Evolutionary conservation across 2,113 vertebrate species (phyloP), one percentile per base, ranked within the genome.

Genomic region (Tachysurus fulvidraco): DNA sequence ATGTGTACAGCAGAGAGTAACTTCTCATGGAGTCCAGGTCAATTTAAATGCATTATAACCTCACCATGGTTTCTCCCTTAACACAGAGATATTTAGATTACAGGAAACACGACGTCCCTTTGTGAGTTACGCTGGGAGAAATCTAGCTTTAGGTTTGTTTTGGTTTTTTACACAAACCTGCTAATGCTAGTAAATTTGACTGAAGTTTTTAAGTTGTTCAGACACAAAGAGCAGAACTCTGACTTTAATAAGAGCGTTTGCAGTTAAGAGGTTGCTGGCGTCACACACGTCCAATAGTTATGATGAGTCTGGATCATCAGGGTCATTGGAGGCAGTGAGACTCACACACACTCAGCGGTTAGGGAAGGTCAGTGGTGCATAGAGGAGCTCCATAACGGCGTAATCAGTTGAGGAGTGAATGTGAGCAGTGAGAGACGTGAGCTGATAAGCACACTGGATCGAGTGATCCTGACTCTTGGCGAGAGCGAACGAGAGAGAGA

Each of bases 381-480:
- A 82, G 78, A 21, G 64, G 65, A 57, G 73, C 55, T 59, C 50
- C 25, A 41, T 59, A 52, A 79, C 8, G 59, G n/a, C 23, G 81
- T 83, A 80, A 83, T 88, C 81, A 85, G 52, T 69, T 16, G 2
- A 46, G 57, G 36, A 74, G 71, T 78, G 62, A 67, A 81, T 55
- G 73, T 62, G 71, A 60, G 81, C 67, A 25, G 50, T 57, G 69
- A 88, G 71, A 86, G 86, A 77, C 50, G 10, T 67, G 69, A 41
- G 76, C 76, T 28, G 86, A 84, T 83, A 88, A 84, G 62, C 44
- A 67, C 3, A 44, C 71, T 81, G 81, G 44, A 78, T 81, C 16
- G 28, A 79, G 54, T 79, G 77, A 57, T 78, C 14, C 5, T 36
- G 28, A 81, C 30, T 81, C 30, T 12, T 28, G 14, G 41, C 54